Base-by-base conservation (phyloP, 2,113 vertebrate species). In the Cettia cetti region DNA sequence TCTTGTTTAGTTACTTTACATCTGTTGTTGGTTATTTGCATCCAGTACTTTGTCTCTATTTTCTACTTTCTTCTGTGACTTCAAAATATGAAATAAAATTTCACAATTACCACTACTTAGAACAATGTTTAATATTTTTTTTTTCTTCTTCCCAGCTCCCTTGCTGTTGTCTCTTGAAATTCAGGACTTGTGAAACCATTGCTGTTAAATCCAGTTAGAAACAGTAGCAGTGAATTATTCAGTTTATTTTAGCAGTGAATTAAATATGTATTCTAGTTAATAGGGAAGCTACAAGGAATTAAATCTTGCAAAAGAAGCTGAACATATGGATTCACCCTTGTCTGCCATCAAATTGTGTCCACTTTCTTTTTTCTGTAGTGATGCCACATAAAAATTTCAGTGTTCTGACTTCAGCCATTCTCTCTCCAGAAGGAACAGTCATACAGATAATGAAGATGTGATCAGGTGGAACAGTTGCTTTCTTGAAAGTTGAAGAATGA, bases 331-430 rank as follows among this genome's bases (percentile, higher is more conserved):
- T 86, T 88, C 21, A 39, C 23, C 47, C n/a, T 81, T 75, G 65
- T 30, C 49, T 92, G 28, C 54, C 54, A 13, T 77, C 94, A 80
- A 60, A 91, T 63, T 90, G 56, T 63, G 68, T 89, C 54, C 93
- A 77, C 63, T 90, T 97, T 13, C 87, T 94, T 79, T 95, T 96
- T 71, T 95, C 95, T 8, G 37, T 96, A 66, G 78, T 80, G 5
- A 70, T 89, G 18, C 91, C 81, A 10, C 85, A 92, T 78, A 39
- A 91, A 66, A 93, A 83, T 22, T 35, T 83, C 30, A 56, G 11
- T 72, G 45, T 93, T 50, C 19, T 21, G 9, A 20, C 93, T 28
- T 86, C 89, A 68, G 75, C 82, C 23, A 4, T 97, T 79, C 95
- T 89, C 57, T 71, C 77, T 69, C 13, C 63, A 75, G 95, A 96